Conservation (phyloP, 2,888 invertebrate genomes). For the Leptinotarsa haldemani region DNA sequence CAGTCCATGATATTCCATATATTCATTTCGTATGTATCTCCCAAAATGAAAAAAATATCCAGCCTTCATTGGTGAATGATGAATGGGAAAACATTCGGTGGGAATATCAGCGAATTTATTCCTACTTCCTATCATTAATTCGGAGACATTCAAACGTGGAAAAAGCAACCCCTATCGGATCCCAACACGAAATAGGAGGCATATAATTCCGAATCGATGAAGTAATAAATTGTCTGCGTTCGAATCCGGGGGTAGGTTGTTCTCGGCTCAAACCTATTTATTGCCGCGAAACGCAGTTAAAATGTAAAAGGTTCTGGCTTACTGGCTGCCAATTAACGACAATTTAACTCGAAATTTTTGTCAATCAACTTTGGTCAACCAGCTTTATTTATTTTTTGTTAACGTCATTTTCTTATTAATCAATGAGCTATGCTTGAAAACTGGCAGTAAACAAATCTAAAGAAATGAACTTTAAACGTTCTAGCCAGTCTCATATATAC, state of each 20-base stretch:
- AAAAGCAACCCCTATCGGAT: slow-evolving; percentile 44
- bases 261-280: slow-evolving; percentile 34
- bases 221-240: slow-evolving; percentile 56
- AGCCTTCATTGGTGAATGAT: slow-evolving; percentile 8
- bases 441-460: too few relatives aligned
- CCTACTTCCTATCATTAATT: slow-evolving; percentile 43
- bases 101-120: slow-evolving; percentile 5
- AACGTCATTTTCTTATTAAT: not conserved
- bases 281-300: slow-evolving; percentile 34
- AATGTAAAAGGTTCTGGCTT: slow-evolving; percentile 36
- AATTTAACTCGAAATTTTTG: slow-evolving; percentile 34
- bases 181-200: slow-evolving; percentile 58
- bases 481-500: too few relatives aligned
- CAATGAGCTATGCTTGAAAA: too few relatives aligned
- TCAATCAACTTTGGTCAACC: slow-evolving; percentile 31
- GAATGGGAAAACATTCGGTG: slow-evolving; percentile 4
- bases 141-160: slow-evolving; percentile 46
- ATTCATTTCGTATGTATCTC: not conserved
- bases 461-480: too few relatives aligned
- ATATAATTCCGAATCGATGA: slow-evolving; percentile 58
- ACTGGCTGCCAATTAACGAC: slow-evolving; percentile 35
- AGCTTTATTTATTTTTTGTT: not conserved
- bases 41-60: slow-evolving; percentile 4
- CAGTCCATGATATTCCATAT: not conserved
- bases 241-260: slow-evolving; percentile 41